Conservation (phyloP, 2,113 vertebrate species). For the Percopsis transmontana region DNA sequence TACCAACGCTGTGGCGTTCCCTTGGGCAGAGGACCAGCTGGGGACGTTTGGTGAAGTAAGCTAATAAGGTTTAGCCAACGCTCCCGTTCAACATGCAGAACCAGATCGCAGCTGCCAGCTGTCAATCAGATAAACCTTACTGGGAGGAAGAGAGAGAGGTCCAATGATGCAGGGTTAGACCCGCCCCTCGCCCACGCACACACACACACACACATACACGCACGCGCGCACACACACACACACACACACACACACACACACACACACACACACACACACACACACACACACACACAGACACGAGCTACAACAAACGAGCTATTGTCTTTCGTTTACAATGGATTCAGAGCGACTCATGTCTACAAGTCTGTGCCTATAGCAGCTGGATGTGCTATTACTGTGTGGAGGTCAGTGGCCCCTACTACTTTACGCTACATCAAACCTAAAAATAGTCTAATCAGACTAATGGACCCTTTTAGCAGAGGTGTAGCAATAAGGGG, state of each 20-base stretch:
- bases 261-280: slow-evolving; percentile 17
- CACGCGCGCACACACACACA: slow-evolving; percentile 9
- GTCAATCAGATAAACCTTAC: no score
- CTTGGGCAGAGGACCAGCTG: no score
- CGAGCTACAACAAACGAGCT: slow-evolving; percentile 59
- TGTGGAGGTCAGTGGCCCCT: slow-evolving; percentile 18
- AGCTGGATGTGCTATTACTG: slow-evolving; percentile 27
- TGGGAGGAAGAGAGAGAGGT: no score
- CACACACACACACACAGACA: slow-evolving; percentile 29
- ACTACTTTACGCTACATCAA: slow-evolving; percentile 18
- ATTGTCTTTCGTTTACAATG: slow-evolving; percentile 58
- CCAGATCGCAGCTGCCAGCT: no score
- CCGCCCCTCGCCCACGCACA: not conserved
- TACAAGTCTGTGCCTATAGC: slow-evolving; percentile 34
- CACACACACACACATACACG: not conserved
- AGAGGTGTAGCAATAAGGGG: no score
- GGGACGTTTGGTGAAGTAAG: no score
- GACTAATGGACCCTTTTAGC: no score
- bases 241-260: slow-evolving; percentile 39
- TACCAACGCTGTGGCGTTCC: no score
- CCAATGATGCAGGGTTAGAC: no score
- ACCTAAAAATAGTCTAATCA: no score
- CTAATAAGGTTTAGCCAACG: no score
- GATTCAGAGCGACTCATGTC: slow-evolving; percentile 32
- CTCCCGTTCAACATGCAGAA: no score